Conservation (phyloP, 2,113 vertebrate genomes). For the Eclectus roratus region DNA sequence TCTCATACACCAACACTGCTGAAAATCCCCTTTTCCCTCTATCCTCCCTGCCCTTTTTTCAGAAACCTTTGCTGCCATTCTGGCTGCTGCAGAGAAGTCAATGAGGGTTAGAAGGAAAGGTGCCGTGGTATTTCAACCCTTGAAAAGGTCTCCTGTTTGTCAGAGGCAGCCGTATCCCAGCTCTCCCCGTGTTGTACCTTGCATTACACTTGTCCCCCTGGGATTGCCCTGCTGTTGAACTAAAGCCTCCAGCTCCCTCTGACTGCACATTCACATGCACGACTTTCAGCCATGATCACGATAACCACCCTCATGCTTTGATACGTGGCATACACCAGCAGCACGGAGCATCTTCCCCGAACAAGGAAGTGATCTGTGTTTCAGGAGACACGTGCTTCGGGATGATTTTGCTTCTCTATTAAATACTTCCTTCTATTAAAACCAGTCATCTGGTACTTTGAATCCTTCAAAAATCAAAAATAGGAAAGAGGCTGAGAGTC, state of each 20-base stretch:
- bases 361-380: not conserved
- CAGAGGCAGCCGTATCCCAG: not conserved
- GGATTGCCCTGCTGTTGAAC: not conserved
- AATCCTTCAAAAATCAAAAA: not conserved
- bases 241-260: not conserved
- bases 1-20: not conserved
- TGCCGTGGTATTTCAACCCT: not conserved
- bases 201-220: not conserved
- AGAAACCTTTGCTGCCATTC: not conserved
- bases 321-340: not conserved
- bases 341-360: not conserved
- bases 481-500: not conserved
- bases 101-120: not conserved
- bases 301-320: not conserved
- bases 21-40: not conserved
- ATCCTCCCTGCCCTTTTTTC: not conserved
- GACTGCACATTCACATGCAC: accelerated
- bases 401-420: not conserved
- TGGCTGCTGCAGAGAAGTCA: not conserved
- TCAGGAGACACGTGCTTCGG: not conserved
- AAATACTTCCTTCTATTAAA: not conserved
- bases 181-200: not conserved
- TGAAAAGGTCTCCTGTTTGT: not conserved
- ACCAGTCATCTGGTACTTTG: not conserved
- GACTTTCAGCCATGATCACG: not conserved